phyloP scores from a whole-genome alignment of 1,140 invertebrate genomes.

The Helicoverpa zea region DNA sequence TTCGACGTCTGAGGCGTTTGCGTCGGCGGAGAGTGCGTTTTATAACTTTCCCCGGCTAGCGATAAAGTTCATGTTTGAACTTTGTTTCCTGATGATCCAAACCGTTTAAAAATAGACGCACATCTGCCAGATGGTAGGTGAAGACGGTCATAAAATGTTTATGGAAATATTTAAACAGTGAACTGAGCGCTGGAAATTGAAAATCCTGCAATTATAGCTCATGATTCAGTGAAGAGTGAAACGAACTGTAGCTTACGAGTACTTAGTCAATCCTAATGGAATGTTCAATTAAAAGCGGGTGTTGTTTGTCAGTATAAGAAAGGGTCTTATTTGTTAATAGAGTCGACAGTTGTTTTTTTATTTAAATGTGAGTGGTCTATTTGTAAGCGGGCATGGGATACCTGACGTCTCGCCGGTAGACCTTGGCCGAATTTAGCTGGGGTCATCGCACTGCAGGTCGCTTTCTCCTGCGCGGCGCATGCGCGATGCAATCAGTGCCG shows the following conservation, averaged over 20 bases:
- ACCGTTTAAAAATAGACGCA: slow-evolving; percentile 62
- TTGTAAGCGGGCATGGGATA: slow-evolving; percentile 40
- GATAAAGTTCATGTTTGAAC: slow-evolving; percentile 75
- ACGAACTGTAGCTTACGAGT: slow-evolving; percentile 29
- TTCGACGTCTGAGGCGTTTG: slow-evolving; percentile 63
- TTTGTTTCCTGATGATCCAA: slow-evolving; percentile 69
- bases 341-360: neutral
- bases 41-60: slow-evolving; percentile 76
- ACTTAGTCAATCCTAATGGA: neutral
- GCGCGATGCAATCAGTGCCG: slow-evolving; percentile 61
- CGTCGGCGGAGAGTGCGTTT: slow-evolving; percentile 70
- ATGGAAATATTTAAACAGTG: slow-evolving; percentile 60
- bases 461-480: slow-evolving; percentile 73
- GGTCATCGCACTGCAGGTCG: slow-evolving; percentile 71
- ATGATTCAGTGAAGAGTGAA: slow-evolving; percentile 35
- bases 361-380: slow-evolving; percentile 4
- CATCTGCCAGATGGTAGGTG: slow-evolving; percentile 65
- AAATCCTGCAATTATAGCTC: slow-evolving; percentile 41
- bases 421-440: slow-evolving; percentile 83
- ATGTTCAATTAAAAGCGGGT: slow-evolving; percentile 1
- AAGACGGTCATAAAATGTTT: slow-evolving; percentile 59
- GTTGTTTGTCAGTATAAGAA: neutral
- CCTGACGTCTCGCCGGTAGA: slow-evolving; percentile 64
- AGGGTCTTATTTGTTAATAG: neutral
- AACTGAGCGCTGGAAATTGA: slow-evolving; percentile 44